Evolutionary conservation across 2,113 vertebrate species (phyloP).

Genomic region (Diglossa brunneiventris): DNA sequence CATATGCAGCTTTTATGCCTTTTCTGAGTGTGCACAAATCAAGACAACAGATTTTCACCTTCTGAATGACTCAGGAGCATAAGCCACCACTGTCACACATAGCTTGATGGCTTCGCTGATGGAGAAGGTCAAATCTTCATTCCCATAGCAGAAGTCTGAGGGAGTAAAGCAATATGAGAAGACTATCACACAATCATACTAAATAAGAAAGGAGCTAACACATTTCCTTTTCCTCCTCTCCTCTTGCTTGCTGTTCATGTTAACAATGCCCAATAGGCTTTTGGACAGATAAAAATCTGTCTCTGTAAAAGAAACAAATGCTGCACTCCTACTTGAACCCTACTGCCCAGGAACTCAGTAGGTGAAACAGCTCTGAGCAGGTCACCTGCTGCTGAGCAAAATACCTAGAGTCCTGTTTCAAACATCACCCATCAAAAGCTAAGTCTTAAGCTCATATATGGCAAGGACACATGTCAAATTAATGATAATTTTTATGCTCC

Average conservation of each 20-base stretch:
- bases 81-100: conserved; percentile 95
- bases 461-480: not conserved
- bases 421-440: not conserved
- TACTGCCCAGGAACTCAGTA: not conserved
- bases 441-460: not conserved
- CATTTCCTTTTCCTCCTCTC: not conserved
- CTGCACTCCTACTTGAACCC: not conserved
- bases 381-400: not conserved
- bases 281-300: not conserved
- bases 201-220: not conserved
- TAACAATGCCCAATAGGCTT: not conserved
- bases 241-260: not conserved
- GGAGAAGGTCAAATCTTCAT: conserved; percentile 93
- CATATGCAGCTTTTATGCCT: not conserved
- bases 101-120: conserved; percentile 97
- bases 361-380: not conserved
- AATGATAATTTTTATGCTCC: not conserved
- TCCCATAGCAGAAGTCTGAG: conserved; percentile 97
- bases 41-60: conserved; percentile 75
- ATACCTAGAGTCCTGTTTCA: not conserved
- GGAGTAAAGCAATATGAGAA: not conserved
- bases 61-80: conserved; percentile 95
- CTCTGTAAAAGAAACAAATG: not conserved
- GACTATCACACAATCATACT: not conserved
- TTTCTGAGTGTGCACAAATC: not conserved